Evolutionary conservation across 2,113 vertebrate genomes (phyloP).

Genomic region (Riparia riparia): DNA sequence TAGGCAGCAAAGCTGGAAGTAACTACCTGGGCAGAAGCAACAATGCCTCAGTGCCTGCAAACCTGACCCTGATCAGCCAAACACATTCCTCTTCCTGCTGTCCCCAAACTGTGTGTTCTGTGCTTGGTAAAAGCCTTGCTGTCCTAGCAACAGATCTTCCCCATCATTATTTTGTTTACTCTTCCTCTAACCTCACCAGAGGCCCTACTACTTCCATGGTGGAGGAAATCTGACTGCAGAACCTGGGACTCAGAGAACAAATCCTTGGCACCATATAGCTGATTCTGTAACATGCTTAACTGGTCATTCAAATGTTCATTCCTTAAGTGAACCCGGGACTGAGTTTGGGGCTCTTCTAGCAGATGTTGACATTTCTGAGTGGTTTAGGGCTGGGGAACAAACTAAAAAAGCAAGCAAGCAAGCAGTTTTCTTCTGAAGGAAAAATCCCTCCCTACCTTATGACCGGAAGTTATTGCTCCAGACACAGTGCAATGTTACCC

Average conservation of each 20-base stretch:
- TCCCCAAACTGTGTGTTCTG: accelerated
- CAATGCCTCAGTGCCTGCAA: neutral
- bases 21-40: neutral
- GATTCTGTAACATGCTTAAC: neutral
- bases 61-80: neutral
- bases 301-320: neutral
- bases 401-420: neutral
- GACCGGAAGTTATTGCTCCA: neutral
- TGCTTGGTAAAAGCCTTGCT: neutral
- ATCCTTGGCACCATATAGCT: neutral
- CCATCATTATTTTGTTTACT: neutral
- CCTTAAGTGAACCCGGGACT: neutral
- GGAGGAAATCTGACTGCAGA: neutral
- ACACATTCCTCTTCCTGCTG: neutral
- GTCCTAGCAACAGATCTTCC: neutral
- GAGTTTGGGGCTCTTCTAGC: neutral
- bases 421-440: neutral
- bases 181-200: neutral
- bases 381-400: neutral
- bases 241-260: neutral
- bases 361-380: neutral
- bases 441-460: neutral
- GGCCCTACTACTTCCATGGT: neutral
- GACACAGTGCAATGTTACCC: neutral
- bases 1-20: neutral